A percentile compares a stretch with the other conserved stretches of the same genome.
These are phyloP conservation scores for Halcyon smyrnensis DNA, from an alignment of 2,797 vertebrate species.

Conservation along the genomic window DNA sequence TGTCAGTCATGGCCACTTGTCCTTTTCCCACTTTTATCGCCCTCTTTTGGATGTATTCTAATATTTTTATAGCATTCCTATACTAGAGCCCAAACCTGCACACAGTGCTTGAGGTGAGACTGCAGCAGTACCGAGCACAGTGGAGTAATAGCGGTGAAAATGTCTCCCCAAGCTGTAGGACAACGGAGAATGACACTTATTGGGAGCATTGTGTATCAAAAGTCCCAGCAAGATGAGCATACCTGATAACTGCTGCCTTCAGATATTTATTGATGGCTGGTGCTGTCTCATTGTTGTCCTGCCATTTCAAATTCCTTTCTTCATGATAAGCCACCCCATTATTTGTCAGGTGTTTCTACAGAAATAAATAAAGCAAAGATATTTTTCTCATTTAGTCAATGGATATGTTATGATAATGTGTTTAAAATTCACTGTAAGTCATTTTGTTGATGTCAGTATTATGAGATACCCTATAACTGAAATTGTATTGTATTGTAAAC, in stretches of 20 bases:
- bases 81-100: background rate
- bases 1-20: rapidly evolving
- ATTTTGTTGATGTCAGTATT: conserved; percentile 47
- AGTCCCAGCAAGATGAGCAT: background rate
- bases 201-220: background rate
- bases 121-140: background rate
- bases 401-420: conserved; percentile 9
- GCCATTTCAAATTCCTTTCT: background rate
- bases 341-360: background rate
- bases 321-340: background rate
- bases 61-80: background rate
- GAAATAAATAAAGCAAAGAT: background rate
- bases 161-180: background rate
- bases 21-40: background rate
- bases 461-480: conserved; percentile 29
- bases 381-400: conserved; percentile 21
- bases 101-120: background rate
- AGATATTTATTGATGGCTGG: background rate
- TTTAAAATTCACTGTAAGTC: conserved; percentile 35
- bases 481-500: conserved; percentile 51
- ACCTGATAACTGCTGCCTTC: background rate
- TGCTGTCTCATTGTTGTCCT: background rate
- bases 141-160: background rate
- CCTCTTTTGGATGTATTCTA: background rate
- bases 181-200: background rate